Conservation (phyloP, 2,888 invertebrate species). For the Leptinotarsa rubiginosa region DNA sequence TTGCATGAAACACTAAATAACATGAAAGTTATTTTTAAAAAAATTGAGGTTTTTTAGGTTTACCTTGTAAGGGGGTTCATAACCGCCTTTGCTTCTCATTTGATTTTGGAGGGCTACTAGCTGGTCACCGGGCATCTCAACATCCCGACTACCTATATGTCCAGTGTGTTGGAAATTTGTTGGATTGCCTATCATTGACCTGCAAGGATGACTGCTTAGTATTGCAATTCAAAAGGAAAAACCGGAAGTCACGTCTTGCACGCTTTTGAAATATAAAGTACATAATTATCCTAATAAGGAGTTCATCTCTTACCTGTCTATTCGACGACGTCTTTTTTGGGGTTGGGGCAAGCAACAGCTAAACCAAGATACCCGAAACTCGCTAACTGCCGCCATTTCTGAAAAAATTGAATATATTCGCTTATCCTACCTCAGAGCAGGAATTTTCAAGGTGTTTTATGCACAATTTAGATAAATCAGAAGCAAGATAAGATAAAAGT, state of each 20-base stretch:
- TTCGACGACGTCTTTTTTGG: slow-evolving; percentile 80
- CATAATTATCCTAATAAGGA: slow-evolving; percentile 19
- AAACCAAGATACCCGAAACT: slow-evolving; percentile 93
- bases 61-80: slow-evolving; percentile 72
- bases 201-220: slow-evolving; percentile 59
- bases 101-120: slow-evolving; percentile 90
- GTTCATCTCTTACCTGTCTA: slow-evolving; percentile 70
- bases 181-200: slow-evolving; percentile 95
- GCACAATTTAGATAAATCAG: not conserved
- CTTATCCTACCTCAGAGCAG: not conserved
- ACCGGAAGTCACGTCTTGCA: slow-evolving; percentile 12
- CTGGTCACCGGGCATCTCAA: slow-evolving; percentile 85
- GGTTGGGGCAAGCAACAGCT: slow-evolving; percentile 89
- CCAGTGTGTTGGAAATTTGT: slow-evolving; percentile 96
- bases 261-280: slow-evolving; percentile 11
- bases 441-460: slow-evolving; percentile 8
- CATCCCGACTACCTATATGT: slow-evolving; percentile 90
- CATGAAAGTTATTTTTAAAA: slow-evolving; percentile 1
- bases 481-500: slow-evolving; percentile 29
- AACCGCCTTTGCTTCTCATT: slow-evolving; percentile 97
- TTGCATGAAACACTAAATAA: not conserved
- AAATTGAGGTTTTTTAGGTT: slow-evolving; percentile 4
- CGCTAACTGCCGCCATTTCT: slow-evolving; percentile 72
- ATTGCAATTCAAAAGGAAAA: slow-evolving; percentile 20
- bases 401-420: slow-evolving; percentile 30